A percentile compares a stretch with the other conserved stretches of the same genome.
These are phyloP conservation scores for Lydus trimaculatus DNA, from an alignment of 2,888 invertebrate species.

Conservation along the genomic window DNA sequence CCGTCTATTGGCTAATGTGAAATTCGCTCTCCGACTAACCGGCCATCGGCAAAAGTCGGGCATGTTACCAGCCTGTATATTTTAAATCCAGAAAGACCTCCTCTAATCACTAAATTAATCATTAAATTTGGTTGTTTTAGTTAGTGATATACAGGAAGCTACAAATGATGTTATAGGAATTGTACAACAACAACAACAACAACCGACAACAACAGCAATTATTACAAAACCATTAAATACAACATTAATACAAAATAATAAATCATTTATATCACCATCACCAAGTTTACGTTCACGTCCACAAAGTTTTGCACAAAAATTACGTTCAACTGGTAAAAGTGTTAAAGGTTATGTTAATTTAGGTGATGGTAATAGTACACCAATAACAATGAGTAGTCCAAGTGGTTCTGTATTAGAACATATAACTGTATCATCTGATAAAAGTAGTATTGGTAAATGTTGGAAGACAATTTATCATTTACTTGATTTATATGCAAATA, in stretches of 20 bases:
- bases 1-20: too few relatives aligned
- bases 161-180: conserved; percentile 43
- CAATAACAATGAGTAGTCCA: conserved; percentile 71
- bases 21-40: too few relatives aligned
- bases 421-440: conserved; percentile 63
- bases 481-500: conserved; percentile 90
- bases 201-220: not conserved
- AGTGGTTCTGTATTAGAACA: conserved; percentile 66
- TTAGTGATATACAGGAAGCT: conserved; percentile 71
- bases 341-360: conserved; percentile 87
- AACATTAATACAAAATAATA: conserved; percentile 30
- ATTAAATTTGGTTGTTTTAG: too few relatives aligned
- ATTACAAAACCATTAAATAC: conserved; percentile 4
- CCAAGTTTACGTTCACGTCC: conserved; percentile 71
- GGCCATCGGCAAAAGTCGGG: too few relatives aligned
- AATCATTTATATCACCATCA: conserved; percentile 64
- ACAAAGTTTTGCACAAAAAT: conserved; percentile 88
- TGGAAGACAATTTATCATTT: conserved; percentile 96
- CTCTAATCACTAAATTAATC: too few relatives aligned
- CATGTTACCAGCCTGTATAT: too few relatives aligned
- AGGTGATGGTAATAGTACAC: conserved; percentile 77
- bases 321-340: conserved; percentile 84
- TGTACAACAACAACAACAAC: not conserved
- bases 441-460: conserved; percentile 68
- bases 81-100: too few relatives aligned